phyloP scores from a whole-genome alignment of 2,113 vertebrate species.

The Odobenus rosmarus region DNA sequence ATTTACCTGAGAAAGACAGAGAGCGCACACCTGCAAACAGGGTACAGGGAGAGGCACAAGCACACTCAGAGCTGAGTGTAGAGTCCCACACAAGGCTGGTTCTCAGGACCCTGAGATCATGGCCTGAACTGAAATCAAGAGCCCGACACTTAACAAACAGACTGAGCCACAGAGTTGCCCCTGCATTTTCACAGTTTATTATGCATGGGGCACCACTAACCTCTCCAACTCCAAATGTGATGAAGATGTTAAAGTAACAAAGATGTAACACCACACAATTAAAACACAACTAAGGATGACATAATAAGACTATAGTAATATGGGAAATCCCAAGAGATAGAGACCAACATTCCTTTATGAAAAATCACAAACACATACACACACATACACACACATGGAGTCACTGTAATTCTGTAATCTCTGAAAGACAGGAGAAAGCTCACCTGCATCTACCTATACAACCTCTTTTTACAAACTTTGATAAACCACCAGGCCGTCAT shows the following conservation, averaged over 20 bases:
- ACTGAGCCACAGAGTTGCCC: neutral
- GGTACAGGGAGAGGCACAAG: neutral
- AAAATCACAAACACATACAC: neutral
- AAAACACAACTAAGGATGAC: neutral
- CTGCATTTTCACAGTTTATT: neutral
- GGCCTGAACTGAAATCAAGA: neutral
- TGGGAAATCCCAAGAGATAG: neutral
- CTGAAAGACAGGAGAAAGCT: neutral
- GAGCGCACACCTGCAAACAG: neutral
- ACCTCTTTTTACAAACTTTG: neutral
- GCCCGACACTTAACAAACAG: neutral
- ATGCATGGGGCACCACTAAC: neutral
- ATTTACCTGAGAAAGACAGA: neutral
- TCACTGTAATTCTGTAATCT: neutral
- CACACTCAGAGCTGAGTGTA: neutral
- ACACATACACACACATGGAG: neutral
- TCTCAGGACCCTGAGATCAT: neutral
- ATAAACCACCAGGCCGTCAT: neutral
- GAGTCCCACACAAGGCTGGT: neutral
- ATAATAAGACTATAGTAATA: neutral
- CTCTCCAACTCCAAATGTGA: neutral
- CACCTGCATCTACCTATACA: neutral
- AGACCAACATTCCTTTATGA: neutral
- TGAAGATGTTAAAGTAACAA: neutral
- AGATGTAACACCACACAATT: neutral